Percentiles rank a stretch among this genome's conserved stretches.
Conservation (phyloP, 92 coral and sea anemone genomes). For the Hydrozoanthus gracilis region DNA sequence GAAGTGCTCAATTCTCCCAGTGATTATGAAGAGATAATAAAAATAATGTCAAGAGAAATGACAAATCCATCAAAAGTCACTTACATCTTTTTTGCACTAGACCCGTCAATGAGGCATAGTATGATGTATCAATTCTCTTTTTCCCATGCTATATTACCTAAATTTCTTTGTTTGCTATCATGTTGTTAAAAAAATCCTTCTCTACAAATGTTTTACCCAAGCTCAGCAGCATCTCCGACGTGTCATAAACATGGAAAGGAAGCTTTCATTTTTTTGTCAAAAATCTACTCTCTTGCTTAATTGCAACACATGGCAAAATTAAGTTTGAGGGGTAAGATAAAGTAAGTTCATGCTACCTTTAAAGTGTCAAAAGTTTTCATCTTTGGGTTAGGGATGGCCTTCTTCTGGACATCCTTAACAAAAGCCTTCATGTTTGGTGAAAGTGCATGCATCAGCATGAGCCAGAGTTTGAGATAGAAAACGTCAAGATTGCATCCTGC, state of each 20-base stretch:
- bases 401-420: slow-evolving; percentile 5
- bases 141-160: no score
- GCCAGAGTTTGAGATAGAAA: no score
- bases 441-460: neutral
- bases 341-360: neutral
- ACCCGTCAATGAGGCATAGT: no score
- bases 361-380: neutral
- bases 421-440: slow-evolving; percentile 7
- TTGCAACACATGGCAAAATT: neutral
- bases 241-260: slow-evolving; percentile 12
- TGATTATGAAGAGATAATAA: no score
- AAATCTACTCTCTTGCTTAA: neutral
- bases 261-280: slow-evolving; percentile 13
- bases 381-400: slow-evolving; percentile 6
- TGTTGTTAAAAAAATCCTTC: neutral
- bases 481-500: no score
- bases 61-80: no score
- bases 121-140: no score
- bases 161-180: neutral
- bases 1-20: no score
- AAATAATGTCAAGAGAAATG: no score
- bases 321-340: neutral
- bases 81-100: no score
- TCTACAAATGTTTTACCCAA: slow-evolving; percentile 24
- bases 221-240: slow-evolving; percentile 5